Evolutionary conservation across 2,888 invertebrate genomes (phyloP), one percentile per base, ranked within the genome.

Genomic region (Dorcus parallelipipedus): DNA sequence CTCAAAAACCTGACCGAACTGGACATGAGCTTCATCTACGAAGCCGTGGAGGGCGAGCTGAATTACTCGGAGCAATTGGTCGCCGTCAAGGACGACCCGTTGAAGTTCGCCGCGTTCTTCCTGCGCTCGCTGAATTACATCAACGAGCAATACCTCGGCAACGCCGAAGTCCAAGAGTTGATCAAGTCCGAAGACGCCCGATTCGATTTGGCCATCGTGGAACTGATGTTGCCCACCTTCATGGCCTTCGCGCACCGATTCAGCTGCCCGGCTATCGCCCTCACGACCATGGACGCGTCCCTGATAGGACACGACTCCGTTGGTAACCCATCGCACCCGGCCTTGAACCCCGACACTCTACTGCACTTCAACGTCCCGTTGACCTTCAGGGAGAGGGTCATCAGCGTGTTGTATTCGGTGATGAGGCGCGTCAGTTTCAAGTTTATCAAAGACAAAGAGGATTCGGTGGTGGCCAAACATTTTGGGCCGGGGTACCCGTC

Each of bases 331-430:
- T 60, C 68, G 0, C 73, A 76, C 66, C 75, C 77, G 0, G 55
- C 77, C 7, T 56, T 74, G 9, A 72, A 71, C 33, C 76, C 78
- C 3, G 73, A 74, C 51, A 66, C 70, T 63, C 65, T 71, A 55
- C 56, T 73, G 23, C 66, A 65, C 17, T 63, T 58, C 26, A 57
- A 76, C 57, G 73, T 76, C 45, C 76, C 80, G 59, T 65, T 82
- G 58, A 80, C 73, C 10, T 70, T 78, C 40, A 80, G 79, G 38
- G 75, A 79, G 60, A 61, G 74, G 49, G 52, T 73, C 3, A 65
- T 64, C 53, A 73, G 70, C 54, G 65, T 66, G 3, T 52, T 67
- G 3, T 73, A 71, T 57, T 66, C 67, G 40, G 14, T 73, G 7
- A 70, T 69, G 67, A 42, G 62, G 3, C 63, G 71, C 50, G 62